Percentiles rank a stretch among this genome's conserved stretches.
phyloP scores from a whole-genome alignment of 2,888 invertebrate genomes.

The Neoscelio sp. region DNA sequence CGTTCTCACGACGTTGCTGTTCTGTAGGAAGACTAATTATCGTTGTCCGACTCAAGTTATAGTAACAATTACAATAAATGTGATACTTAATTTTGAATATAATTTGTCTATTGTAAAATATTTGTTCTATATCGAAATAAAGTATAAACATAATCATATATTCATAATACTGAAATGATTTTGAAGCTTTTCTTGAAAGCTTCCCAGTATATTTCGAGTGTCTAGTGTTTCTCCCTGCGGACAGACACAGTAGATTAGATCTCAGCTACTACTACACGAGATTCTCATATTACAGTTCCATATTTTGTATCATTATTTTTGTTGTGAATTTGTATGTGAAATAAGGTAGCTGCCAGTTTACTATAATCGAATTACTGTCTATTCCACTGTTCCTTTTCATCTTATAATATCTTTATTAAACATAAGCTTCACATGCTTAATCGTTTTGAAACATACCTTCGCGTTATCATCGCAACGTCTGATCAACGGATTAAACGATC shows the following conservation, averaged over 20 bases:
- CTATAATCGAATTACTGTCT: conserved; percentile 58
- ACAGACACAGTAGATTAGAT: conserved; percentile 81
- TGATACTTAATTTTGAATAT: no score
- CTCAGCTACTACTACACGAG: conserved; percentile 80
- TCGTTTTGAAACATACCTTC: no score
- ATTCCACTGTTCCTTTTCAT: conserved; percentile 5
- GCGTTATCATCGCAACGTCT: no score
- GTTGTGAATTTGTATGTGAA: conserved; percentile 73
- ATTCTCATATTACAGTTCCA: conserved; percentile 80
- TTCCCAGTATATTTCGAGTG: conserved; percentile 68
- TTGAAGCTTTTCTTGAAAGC: conserved; percentile 27
- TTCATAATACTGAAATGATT: conserved; percentile 43
- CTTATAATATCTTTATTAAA: conserved; percentile 1
- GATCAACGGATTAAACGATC: no score
- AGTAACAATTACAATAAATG: no score
- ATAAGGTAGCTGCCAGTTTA: conserved; percentile 78
- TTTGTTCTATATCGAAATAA: neutral
- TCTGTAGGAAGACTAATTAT: no score
- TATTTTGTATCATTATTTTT: conserved; percentile 72
- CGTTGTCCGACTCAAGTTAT: no score
- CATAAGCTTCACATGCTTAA: neutral
- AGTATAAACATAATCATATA: neutral
- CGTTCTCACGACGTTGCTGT: no score
- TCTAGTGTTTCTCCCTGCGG: conserved; percentile 80
- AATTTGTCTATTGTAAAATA: neutral